phyloP scores from a whole-genome alignment of 2,113 vertebrate species.

The Mystacornis crossleyi region DNA sequence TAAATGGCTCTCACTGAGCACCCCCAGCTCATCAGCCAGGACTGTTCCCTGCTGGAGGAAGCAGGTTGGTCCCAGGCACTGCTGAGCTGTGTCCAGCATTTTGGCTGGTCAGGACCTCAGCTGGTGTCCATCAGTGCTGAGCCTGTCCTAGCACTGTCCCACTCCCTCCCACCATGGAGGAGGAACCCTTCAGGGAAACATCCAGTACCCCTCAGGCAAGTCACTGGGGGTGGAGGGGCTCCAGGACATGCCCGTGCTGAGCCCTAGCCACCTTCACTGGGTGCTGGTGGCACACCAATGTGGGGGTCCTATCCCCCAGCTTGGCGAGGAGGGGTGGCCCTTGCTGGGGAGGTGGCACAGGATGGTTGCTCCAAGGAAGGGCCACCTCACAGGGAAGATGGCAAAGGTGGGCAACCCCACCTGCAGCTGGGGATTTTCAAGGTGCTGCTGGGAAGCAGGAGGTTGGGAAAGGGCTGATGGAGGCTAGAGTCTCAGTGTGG shows the following conservation, averaged over 20 bases:
- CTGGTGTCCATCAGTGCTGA: not conserved
- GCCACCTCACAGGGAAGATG: not conserved
- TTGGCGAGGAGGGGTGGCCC: not conserved
- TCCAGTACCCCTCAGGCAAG: not conserved
- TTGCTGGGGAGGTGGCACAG: not conserved
- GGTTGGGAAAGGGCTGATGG: not conserved
- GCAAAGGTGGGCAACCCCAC: not conserved
- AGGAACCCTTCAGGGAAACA: not conserved
- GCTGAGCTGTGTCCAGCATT: not conserved
- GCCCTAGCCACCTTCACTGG: not conserved
- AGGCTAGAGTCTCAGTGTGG: not conserved
- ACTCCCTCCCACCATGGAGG: not conserved
- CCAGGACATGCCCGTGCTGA: not conserved
- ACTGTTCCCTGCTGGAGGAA: not conserved
- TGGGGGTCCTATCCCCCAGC: fast-evolving
- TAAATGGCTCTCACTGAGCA: not conserved
- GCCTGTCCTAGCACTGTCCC: not conserved
- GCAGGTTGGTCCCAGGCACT: not conserved
- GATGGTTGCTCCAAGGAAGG: not conserved
- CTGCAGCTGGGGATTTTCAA: not conserved
- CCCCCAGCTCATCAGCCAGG: not conserved
- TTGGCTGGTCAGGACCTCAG: not conserved
- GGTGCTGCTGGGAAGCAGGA: not conserved
- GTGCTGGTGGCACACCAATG: not conserved
- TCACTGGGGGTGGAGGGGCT: not conserved